Evolutionary conservation across 2,797 vertebrate genomes (phyloP).

Genomic region (Falco concolor): DNA sequence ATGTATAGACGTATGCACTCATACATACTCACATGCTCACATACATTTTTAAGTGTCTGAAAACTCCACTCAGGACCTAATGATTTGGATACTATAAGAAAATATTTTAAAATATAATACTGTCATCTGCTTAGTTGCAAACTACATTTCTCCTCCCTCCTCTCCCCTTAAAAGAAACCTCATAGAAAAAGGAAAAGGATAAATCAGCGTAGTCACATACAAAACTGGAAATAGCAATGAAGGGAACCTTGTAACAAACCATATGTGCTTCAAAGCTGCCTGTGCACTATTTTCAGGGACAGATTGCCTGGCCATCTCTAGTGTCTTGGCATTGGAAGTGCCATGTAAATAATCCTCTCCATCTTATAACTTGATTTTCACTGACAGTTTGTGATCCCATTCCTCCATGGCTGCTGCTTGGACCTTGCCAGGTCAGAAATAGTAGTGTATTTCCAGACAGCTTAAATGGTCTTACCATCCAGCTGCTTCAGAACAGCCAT

Average conservation of each 20-base stretch:
- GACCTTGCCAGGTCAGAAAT: background rate
- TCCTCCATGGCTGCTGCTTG: background rate
- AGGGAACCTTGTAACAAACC: background rate
- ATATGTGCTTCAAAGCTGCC: background rate
- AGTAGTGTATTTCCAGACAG: background rate
- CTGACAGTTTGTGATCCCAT: background rate
- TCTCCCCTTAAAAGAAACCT: background rate
- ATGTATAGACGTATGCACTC: rapidly evolving
- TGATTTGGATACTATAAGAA: background rate
- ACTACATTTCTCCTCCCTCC: background rate
- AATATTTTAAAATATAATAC: background rate
- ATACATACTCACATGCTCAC: background rate
- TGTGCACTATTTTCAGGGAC: background rate
- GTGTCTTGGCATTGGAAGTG: background rate
- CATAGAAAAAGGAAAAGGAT: background rate
- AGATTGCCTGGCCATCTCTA: background rate
- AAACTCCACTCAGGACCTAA: background rate
- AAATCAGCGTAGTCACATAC: background rate
- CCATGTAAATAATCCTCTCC: background rate
- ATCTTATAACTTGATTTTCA: background rate
- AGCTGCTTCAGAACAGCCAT: background rate
- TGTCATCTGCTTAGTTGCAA: background rate
- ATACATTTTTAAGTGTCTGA: background rate
- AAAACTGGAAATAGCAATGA: background rate
- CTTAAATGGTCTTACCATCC: background rate